phyloP scores from a whole-genome alignment of 1,140 invertebrate species.

The Alviniconcha marisindica region DNA sequence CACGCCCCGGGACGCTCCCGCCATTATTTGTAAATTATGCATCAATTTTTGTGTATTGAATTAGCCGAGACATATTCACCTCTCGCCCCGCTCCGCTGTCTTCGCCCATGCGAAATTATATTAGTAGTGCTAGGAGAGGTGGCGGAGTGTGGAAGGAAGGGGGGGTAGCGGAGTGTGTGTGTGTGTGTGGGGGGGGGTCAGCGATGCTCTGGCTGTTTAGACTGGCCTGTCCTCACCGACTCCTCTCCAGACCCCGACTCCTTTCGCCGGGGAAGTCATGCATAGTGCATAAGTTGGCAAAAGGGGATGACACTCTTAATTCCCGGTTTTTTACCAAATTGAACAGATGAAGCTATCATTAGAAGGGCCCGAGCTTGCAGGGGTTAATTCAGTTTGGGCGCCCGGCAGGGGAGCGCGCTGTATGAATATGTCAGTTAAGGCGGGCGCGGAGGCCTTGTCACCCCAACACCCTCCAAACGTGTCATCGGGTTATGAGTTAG shows the following conservation, averaged over 20 bases:
- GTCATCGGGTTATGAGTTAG: constrained; percentile 44
- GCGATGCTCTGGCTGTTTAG: background rate
- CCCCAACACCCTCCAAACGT: constrained; percentile 8
- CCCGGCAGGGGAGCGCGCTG: constrained; percentile 15
- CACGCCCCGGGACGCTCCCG: constrained; percentile 18
- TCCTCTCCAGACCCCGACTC: background rate
- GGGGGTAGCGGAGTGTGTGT: background rate
- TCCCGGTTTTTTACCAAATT: constrained; percentile 37
- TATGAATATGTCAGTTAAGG: constrained; percentile 49
- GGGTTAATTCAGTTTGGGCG: constrained; percentile 47
- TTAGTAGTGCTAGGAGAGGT: constrained; percentile 30
- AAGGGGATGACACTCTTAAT: constrained; percentile 46
- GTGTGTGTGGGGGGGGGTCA: background rate
- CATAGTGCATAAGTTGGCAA: constrained; percentile 45
- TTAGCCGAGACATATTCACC: constrained; percentile 15
- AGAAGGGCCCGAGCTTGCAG: constrained; percentile 33
- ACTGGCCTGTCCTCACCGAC: background rate
- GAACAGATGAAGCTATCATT: constrained; percentile 49
- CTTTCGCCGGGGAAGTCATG: constrained; percentile 44
- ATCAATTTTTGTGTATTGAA: constrained; percentile 52
- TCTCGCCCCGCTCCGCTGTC: background rate
- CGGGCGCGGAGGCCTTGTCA: background rate
- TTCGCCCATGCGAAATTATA: constrained; percentile 45
- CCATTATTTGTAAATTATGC: constrained; percentile 51
- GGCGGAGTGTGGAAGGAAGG: background rate